Evolutionary conservation across 2,113 vertebrate species (phyloP), one percentile per base, ranked within the genome.

Genomic region (Sphyrna mokarran): DNA sequence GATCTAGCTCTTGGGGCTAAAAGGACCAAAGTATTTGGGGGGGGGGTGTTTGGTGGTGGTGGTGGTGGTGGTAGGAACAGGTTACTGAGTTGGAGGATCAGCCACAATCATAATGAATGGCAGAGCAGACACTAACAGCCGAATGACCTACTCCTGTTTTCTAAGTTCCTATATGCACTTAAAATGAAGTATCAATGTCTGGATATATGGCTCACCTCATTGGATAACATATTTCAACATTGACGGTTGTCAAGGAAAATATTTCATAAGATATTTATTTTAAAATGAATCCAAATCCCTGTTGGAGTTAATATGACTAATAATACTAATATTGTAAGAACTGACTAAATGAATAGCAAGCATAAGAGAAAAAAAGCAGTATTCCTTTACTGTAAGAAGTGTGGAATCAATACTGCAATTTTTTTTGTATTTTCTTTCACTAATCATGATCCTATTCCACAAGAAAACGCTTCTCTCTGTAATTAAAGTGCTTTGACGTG

Each of bases 181-280:
- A 72, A 29, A 95, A 70, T 72, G 22, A 93, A 93, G 89, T 66
- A 68, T 40, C n/a, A 93, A 40, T 66, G 89, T 13, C 58, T 54
- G 94, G 40, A 78, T 95, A 72, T 61, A 80, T 76, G 69, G 70
- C 70, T 54, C 54, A 80, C 95, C 78, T 54, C 95, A 78, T 23
- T 78, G 95, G 78, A 72, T 76, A 95, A 76, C 54, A 95, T 95
- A 48, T 76, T 80, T 95, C 69, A 95, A 95, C 48, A 76, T 23
- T 95, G 95, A 95, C 43, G 20, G 76, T 72, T 78, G 95, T 80
- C 40, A 61, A 33, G 70, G 70, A 95, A 78, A 96, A 91, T 95
- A 95, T 61, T 96, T 96, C 95, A 80, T 66, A 91, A 61, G 68
- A 90, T 23, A 95, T 93, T 93, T 93, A 66, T n/a, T 93, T 93